Evolutionary conservation across 2,113 vertebrate genomes (phyloP).

Genomic region (Setophaga kirtlandii): DNA sequence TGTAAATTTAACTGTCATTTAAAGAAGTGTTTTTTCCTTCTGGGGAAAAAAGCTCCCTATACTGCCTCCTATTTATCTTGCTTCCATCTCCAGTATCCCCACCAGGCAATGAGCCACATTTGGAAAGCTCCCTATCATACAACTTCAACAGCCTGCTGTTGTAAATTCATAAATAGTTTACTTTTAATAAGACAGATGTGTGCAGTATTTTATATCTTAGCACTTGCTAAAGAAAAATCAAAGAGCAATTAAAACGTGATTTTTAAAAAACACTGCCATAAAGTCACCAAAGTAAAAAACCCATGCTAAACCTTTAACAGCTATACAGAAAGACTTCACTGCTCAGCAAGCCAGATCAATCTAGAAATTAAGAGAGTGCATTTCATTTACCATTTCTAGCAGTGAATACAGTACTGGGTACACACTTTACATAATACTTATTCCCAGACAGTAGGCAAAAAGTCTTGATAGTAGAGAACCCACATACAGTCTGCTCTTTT

Average conservation of each 20-base stretch:
- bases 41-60: neutral
- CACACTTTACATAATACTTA: slow-evolving; percentile 16
- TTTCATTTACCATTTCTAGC: neutral
- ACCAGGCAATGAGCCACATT: neutral
- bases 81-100: neutral
- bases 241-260: neutral
- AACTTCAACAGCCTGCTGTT: slow-evolving; percentile 3
- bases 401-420: neutral
- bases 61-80: slow-evolving; percentile 23
- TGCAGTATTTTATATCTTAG: neutral
- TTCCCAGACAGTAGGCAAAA: neutral
- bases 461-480: neutral
- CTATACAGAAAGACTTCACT: neutral
- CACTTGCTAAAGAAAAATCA: neutral
- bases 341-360: slow-evolving; percentile 2
- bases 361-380: neutral
- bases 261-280: neutral
- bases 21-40: neutral
- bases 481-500: neutral
- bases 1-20: slow-evolving; percentile 42
- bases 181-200: neutral
- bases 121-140: neutral
- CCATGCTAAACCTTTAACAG: neutral
- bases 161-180: slow-evolving; percentile 2
- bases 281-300: neutral